phyloP scores from a whole-genome alignment of 2,113 vertebrate genomes.

The Nycticebus coucang region DNA sequence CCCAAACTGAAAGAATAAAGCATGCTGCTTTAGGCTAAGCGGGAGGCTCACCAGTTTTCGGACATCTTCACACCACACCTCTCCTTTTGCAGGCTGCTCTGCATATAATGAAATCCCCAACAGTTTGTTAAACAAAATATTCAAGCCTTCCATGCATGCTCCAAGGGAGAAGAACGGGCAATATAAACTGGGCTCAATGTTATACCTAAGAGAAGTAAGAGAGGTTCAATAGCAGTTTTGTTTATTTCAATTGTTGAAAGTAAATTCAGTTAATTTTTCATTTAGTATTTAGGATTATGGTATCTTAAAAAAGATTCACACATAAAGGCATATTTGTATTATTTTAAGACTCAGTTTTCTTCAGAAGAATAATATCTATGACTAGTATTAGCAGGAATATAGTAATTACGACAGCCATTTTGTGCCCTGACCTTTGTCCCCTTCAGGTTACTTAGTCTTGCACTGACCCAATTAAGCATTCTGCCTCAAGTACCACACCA shows the following conservation, averaged over 20 bases:
- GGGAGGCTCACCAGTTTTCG: constrained; percentile 92
- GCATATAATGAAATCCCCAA: constrained; percentile 92
- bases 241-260: neutral
- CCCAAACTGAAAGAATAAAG: fast-evolving
- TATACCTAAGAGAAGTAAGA: constrained; percentile 87
- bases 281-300: neutral
- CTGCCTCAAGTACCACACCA: neutral
- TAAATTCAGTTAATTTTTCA: neutral
- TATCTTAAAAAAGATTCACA: neutral
- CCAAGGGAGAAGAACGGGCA: constrained; percentile 96
- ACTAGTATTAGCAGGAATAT: neutral
- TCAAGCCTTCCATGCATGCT: constrained; percentile 97
- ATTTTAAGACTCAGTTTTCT: neutral
- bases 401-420: neutral
- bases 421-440: neutral
- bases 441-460: neutral
- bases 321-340: neutral
- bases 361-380: neutral
- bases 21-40: fast-evolving
- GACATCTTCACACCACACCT: constrained; percentile 96
- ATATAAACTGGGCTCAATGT: constrained; percentile 96
- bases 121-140: constrained; percentile 91
- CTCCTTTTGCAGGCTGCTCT: constrained; percentile 91
- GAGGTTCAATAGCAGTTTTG: neutral
- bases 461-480: neutral